Conservation (phyloP, 2,797 vertebrate genomes). For the Sparus aurata region DNA sequence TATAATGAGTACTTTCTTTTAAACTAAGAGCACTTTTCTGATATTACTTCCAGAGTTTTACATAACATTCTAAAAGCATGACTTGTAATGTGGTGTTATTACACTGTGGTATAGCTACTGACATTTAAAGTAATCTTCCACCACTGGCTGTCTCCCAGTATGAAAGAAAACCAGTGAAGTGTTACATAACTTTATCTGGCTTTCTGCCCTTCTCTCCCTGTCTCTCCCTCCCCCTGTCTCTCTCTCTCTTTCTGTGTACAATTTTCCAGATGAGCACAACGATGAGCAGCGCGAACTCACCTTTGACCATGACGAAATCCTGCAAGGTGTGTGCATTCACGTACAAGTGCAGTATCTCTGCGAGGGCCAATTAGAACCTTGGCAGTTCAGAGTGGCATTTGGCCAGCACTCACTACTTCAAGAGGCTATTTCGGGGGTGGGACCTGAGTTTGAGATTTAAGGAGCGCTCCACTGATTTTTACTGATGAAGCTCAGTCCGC, state of each 20-base stretch:
- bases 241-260: background rate
- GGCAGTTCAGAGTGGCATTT: slow-evolving; percentile 27
- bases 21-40: background rate
- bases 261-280: slow-evolving; percentile 56
- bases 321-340: slow-evolving; percentile 57
- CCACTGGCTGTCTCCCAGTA: background rate
- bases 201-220: background rate
- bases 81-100: background rate
- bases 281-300: slow-evolving; percentile 57
- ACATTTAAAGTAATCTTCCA: background rate
- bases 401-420: slow-evolving; percentile 8
- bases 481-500: background rate
- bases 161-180: background rate
- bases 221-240: background rate
- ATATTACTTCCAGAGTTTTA: background rate
- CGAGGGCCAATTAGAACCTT: slow-evolving; percentile 21
- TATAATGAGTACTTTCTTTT: background rate
- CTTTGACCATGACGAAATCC: slow-evolving; percentile 49
- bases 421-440: background rate
- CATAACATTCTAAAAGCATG: background rate
- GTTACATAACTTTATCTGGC: slow-evolving; percentile 53
- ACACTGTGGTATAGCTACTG: background rate
- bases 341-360: slow-evolving; percentile 16
- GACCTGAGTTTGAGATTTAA: background rate
- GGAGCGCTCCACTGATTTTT: background rate